phyloP scores from a whole-genome alignment of 2,797 vertebrate species.

The Neosilurus mollespiculum region DNA sequence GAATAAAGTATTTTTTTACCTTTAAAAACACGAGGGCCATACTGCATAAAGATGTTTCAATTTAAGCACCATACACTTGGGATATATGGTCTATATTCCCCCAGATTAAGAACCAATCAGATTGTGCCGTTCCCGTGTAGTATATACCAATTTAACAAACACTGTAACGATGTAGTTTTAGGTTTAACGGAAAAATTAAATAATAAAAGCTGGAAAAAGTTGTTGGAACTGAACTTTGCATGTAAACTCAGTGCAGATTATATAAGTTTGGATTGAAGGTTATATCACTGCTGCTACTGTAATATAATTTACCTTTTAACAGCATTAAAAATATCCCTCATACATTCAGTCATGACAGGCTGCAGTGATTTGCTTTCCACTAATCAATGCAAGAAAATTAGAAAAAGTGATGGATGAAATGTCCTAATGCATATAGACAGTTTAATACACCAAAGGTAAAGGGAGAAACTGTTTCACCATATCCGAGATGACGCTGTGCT shows the following conservation, averaged over 20 bases:
- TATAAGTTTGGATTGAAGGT: not conserved
- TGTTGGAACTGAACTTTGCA: not conserved
- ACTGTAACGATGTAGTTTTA: too few relatives aligned
- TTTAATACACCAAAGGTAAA: not conserved
- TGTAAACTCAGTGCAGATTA: not conserved
- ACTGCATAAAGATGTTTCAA: too few relatives aligned
- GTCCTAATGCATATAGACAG: not conserved
- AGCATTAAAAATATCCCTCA: not conserved
- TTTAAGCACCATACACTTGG: too few relatives aligned
- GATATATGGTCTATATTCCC: too few relatives aligned
- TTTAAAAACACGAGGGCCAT: too few relatives aligned
- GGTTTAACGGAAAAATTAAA: not conserved
- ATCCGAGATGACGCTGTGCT: too few relatives aligned
- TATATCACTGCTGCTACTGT: not conserved
- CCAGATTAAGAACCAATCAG: too few relatives aligned
- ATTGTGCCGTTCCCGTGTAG: too few relatives aligned
- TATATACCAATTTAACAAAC: too few relatives aligned
- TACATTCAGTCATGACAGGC: not conserved
- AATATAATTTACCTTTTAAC: not conserved
- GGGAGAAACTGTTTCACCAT: not conserved
- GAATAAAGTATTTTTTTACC: too few relatives aligned
- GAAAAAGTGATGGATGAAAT: slow-evolving; percentile 21
- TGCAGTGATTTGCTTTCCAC: slow-evolving; percentile 20
- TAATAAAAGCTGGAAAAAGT: not conserved
- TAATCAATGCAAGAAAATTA: slow-evolving; percentile 42